Conservation (phyloP, 2,113 vertebrate species). For the Cavia aperea region DNA sequence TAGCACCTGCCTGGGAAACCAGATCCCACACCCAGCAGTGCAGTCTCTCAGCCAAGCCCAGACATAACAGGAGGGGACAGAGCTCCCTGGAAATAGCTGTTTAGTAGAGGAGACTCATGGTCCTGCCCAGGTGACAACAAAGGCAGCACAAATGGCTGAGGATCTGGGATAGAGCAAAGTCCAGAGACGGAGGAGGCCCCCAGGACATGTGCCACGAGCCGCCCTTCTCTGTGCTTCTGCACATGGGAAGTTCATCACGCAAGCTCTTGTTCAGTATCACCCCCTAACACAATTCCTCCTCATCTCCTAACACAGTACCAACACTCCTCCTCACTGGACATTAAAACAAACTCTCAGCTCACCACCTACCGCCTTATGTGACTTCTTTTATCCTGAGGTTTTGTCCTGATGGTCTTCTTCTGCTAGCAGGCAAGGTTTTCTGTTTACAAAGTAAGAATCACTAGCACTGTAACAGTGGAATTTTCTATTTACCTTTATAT, state of each 20-base stretch:
- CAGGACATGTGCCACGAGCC: rapidly evolving
- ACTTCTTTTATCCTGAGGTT: not conserved
- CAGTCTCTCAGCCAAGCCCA: not conserved
- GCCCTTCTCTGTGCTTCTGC: too few species aligned
- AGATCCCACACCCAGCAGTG: rapidly evolving
- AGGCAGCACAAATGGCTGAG: not conserved
- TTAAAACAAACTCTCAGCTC: not conserved
- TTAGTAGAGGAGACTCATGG: not conserved
- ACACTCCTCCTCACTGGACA: not conserved
- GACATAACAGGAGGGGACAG: not conserved
- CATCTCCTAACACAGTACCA: too few species aligned
- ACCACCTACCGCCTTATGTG: not conserved
- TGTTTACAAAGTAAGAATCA: not conserved
- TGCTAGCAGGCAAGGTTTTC: not conserved
- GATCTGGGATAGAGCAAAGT: not conserved
- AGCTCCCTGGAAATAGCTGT: too few species aligned
- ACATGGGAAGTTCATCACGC: rapidly evolving
- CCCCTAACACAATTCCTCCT: not conserved
- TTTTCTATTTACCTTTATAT: not conserved
- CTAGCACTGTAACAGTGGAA: not conserved
- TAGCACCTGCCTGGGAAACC: not conserved
- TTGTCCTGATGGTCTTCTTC: not conserved
- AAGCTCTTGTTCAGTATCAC: rapidly evolving
- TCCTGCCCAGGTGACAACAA: not conserved
- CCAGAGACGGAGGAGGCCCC: not conserved